Percentiles rank a stretch among this genome's conserved stretches.
These are phyloP conservation scores for Pyrgilauda ruficollis DNA, from an alignment of 2,113 vertebrate genomes.

Conservation along the genomic window DNA sequence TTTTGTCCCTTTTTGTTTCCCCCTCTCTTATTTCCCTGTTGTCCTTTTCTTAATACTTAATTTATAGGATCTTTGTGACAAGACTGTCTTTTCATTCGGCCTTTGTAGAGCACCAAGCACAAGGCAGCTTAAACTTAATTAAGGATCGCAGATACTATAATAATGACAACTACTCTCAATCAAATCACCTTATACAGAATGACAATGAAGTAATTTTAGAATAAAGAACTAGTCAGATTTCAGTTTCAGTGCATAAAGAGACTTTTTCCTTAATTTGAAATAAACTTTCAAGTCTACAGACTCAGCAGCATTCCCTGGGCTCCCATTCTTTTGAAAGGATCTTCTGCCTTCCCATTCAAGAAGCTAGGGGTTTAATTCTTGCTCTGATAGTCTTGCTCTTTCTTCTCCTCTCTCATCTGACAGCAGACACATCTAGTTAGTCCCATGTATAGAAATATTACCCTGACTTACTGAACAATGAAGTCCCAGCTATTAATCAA, in stretches of 20 bases:
- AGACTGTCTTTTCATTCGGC: not conserved
- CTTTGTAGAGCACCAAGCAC: not conserved
- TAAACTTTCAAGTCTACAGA: not conserved
- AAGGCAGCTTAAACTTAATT: not conserved
- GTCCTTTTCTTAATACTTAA: not conserved
- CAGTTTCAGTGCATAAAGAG: not conserved
- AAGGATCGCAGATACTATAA: not conserved
- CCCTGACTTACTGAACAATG: not conserved
- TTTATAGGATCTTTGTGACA: not conserved
- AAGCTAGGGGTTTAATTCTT: not conserved
- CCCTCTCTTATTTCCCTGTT: not conserved
- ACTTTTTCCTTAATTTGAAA: not conserved
- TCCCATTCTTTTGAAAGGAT: not conserved
- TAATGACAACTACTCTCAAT: not conserved
- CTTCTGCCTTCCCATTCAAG: not conserved
- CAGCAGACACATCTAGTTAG: not conserved
- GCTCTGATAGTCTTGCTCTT: not conserved
- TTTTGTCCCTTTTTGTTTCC: not conserved
- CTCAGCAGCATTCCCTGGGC: not conserved
- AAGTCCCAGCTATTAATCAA: not conserved
- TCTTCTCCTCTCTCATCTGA: not conserved
- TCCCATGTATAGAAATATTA: not conserved
- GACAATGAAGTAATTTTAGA: not conserved
- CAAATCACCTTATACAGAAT: not conserved
- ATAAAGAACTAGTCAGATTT: not conserved